Percentiles rank a stretch among this genome's conserved stretches.
phyloP scores from a whole-genome alignment of 2,888 invertebrate species.

The Apantesis nais region DNA sequence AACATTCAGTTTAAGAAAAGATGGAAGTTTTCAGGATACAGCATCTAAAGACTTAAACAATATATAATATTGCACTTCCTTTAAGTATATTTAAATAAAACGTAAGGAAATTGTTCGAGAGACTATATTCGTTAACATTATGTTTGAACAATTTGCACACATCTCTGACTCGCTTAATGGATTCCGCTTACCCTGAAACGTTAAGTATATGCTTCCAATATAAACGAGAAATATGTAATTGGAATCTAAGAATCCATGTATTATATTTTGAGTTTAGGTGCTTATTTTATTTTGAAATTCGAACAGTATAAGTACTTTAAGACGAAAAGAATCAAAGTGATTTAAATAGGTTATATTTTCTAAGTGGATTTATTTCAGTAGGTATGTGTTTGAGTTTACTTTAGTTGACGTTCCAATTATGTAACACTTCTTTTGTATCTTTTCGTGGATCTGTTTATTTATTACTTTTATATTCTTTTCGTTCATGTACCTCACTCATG shows the following conservation, averaged over 20 bases:
- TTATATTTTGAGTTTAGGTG: background rate
- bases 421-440: background rate
- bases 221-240: background rate
- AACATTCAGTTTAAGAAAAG: too few relatives aligned
- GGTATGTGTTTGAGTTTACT: background rate
- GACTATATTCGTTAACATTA: background rate
- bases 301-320: background rate
- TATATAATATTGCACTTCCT: too few relatives aligned
- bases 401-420: background rate
- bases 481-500: too few relatives aligned
- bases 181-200: background rate
- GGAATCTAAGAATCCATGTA: background rate
- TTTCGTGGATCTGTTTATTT: background rate
- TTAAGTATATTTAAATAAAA: background rate
- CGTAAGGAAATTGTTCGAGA: background rate
- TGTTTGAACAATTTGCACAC: constrained; percentile 6
- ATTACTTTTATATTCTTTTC: too few relatives aligned
- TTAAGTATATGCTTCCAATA: background rate
- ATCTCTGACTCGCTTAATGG: background rate
- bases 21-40: too few relatives aligned
- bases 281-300: too few relatives aligned
- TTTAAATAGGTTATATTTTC: background rate
- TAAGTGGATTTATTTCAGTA: background rate
- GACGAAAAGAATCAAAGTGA: too few relatives aligned
- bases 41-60: too few relatives aligned